Evolutionary conservation across 2,113 vertebrate genomes (phyloP).

Genomic region (Malaclemys terrapin): DNA sequence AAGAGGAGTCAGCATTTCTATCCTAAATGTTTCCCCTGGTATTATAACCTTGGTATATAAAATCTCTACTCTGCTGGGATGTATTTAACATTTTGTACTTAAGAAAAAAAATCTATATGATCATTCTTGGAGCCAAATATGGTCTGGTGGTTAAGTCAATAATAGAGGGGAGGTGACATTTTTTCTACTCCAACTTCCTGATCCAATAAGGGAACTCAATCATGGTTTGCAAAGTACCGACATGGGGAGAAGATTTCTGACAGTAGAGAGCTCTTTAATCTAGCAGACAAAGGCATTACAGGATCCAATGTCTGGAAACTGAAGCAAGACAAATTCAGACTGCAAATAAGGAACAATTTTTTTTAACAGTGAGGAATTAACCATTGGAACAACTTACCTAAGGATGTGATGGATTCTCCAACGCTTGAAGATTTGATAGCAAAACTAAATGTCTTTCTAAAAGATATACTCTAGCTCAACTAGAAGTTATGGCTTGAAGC

Average conservation of each 20-base stretch:
- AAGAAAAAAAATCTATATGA: background rate
- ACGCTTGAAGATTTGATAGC: background rate
- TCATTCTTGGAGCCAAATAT: background rate
- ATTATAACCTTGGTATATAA: background rate
- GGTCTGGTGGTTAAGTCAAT: background rate
- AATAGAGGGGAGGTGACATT: background rate
- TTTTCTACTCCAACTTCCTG: background rate
- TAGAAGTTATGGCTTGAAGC: background rate
- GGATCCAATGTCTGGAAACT: background rate
- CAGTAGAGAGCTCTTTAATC: background rate
- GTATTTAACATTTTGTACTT: background rate
- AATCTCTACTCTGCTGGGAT: background rate
- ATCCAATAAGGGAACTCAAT: background rate
- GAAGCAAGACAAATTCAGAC: conserved; percentile 13
- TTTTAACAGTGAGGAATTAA: background rate
- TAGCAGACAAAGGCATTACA: background rate
- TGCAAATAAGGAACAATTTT: background rate
- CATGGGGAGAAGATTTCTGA: background rate
- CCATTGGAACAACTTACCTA: background rate
- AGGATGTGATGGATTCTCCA: background rate
- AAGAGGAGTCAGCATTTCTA: conserved; percentile 12
- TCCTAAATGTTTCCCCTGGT: conserved; percentile 13
- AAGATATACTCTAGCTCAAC: background rate
- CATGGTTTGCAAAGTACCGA: background rate
- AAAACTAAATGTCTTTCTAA: background rate